Percentiles rank a stretch among this genome's conserved stretches.
These are phyloP conservation scores for Athene noctua DNA, from an alignment of 2,113 vertebrate species.

Conservation along the genomic window DNA sequence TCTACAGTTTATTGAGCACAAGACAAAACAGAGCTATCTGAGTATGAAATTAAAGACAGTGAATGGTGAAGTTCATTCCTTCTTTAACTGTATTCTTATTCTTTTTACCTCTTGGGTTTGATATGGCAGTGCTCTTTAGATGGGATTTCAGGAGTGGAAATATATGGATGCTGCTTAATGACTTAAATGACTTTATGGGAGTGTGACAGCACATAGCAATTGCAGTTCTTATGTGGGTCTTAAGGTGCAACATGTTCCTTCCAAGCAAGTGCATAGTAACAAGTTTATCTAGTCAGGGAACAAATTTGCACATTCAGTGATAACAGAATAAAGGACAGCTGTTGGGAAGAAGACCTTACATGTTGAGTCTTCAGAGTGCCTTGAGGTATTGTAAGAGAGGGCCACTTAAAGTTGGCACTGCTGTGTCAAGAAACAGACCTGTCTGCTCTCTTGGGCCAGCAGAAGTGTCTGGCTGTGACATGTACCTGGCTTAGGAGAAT, in stretches of 20 bases:
- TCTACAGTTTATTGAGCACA: not conserved
- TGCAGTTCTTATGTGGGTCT: not conserved
- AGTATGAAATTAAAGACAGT: conserved; percentile 13
- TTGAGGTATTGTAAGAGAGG: not conserved
- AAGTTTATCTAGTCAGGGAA: not conserved
- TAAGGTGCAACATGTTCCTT: not conserved
- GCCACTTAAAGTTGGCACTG: not conserved
- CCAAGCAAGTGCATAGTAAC: not conserved
- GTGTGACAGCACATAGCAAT: not conserved
- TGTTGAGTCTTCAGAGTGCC: not conserved
- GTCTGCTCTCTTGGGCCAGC: not conserved
- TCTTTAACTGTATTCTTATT: not conserved
- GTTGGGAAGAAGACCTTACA: not conserved
- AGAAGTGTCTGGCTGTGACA: not conserved
- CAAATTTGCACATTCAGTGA: not conserved
- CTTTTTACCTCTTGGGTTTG: not conserved
- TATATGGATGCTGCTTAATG: not conserved
- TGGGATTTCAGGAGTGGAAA: not conserved
- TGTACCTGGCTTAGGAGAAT: not conserved
- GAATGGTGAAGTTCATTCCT: not conserved
- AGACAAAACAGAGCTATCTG: not conserved
- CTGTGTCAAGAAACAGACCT: not conserved
- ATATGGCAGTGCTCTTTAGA: not conserved
- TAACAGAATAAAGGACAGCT: not conserved
- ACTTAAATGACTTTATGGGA: not conserved